These are phyloP conservation scores for Leptosomus discolor DNA, from an alignment of 2,113 vertebrate genomes.

Conservation along the genomic window DNA sequence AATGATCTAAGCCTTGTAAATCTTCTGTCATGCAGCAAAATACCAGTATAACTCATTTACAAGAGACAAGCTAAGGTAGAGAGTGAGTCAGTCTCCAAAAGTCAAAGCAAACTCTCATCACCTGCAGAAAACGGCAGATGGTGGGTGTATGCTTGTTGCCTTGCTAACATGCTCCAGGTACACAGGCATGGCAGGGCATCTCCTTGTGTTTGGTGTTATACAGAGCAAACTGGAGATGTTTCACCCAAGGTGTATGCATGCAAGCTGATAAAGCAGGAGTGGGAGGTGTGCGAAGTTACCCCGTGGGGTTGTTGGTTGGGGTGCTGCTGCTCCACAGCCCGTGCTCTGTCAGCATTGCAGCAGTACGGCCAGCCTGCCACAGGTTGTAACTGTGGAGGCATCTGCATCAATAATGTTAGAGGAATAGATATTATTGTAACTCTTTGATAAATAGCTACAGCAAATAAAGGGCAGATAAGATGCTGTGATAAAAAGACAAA, in stretches of 20 bases:
- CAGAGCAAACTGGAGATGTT: accelerated
- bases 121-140: neutral
- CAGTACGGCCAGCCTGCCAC: neutral
- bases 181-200: accelerated
- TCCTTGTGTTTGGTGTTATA: accelerated
- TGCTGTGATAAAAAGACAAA: slow-evolving; percentile 52
- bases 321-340: neutral
- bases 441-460: slow-evolving; percentile 34
- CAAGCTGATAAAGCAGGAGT: neutral
- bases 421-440: neutral
- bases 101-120: accelerated
- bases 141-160: neutral
- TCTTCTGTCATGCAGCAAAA: neutral
- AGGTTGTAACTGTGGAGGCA: neutral
- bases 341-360: accelerated
- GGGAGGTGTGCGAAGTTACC: neutral
- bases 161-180: accelerated
- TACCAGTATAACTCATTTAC: neutral
- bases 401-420: neutral
- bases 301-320: accelerated
- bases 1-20: neutral
- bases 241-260: accelerated
- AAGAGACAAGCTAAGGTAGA: neutral
- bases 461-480: slow-evolving; percentile 46
- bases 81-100: neutral